phyloP scores from a whole-genome alignment of 2,797 vertebrate species.

The Clarias fuscus region DNA sequence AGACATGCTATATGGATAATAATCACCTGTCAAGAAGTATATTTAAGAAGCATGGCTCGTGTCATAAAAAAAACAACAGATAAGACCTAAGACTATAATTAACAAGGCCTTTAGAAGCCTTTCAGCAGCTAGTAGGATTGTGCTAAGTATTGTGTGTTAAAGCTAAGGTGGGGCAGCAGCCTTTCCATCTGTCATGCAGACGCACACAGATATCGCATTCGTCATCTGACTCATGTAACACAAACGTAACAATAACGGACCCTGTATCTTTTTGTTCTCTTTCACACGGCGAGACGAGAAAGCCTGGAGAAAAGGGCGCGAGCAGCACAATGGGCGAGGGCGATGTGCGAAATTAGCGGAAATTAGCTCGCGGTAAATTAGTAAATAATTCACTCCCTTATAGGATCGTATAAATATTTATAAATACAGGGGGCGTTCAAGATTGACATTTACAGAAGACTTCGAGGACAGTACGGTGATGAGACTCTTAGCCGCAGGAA shows the following conservation, averaged over 20 bases:
- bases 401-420: too few species aligned
- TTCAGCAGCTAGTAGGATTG: not conserved
- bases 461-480: too few species aligned
- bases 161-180: not conserved
- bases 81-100: not conserved
- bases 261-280: not conserved
- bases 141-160: not conserved
- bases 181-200: not conserved
- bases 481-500: too few species aligned
- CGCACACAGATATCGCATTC: slow-evolving; percentile 8
- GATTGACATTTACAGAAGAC: too few species aligned
- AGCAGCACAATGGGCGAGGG: not conserved
- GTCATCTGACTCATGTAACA: slow-evolving; percentile 8
- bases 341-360: not conserved
- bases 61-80: not conserved
- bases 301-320: too few species aligned
- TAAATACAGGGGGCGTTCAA: too few species aligned
- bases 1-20: slow-evolving; percentile 2
- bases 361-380: not conserved
- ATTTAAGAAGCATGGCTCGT: not conserved
- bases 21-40: not conserved
- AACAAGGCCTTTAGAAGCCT: not conserved
- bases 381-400: too few species aligned
- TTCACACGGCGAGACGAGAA: not conserved
- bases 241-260: slow-evolving; percentile 3